Evolutionary conservation across 2,113 vertebrate genomes (phyloP).

Genomic region (Myotis brandtii): DNA sequence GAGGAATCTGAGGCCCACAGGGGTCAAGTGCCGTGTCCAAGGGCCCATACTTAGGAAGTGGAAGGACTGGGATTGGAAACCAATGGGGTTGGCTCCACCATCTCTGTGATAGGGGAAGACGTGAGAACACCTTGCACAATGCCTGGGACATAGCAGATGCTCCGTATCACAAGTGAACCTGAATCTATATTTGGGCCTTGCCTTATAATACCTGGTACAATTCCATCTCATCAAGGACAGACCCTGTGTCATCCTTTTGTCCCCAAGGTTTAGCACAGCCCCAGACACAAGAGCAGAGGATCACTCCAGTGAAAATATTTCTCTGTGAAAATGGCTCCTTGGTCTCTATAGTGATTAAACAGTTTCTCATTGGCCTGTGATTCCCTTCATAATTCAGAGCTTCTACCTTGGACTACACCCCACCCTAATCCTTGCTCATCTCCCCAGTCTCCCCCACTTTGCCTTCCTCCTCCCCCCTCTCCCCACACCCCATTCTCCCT

Average conservation of each 20-base stretch:
- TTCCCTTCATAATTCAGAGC: not conserved
- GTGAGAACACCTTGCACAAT: not conserved
- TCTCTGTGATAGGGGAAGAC: not conserved
- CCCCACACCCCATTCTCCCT: not conserved
- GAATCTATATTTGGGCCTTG: not conserved
- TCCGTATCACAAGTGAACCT: not conserved
- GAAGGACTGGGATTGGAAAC: not conserved
- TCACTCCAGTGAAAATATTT: not conserved
- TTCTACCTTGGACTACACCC: not conserved
- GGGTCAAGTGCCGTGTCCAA: too few relatives aligned
- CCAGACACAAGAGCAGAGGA: not conserved
- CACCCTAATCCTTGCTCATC: not conserved
- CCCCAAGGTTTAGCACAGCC: not conserved
- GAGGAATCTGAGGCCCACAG: not conserved
- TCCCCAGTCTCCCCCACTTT: not conserved
- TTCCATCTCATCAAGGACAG: not conserved
- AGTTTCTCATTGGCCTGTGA: not conserved
- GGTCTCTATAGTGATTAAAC: not conserved
- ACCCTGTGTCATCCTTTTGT: not conserved
- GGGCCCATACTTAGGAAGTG: not conserved
- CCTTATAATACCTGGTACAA: not conserved
- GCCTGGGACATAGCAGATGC: not conserved
- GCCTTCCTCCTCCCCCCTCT: not conserved
- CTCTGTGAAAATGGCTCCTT: not conserved
- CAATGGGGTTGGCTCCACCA: fast-evolving